Evolutionary conservation across 2,797 vertebrate species (phyloP).

Genomic region (Myripristis murdjan): DNA sequence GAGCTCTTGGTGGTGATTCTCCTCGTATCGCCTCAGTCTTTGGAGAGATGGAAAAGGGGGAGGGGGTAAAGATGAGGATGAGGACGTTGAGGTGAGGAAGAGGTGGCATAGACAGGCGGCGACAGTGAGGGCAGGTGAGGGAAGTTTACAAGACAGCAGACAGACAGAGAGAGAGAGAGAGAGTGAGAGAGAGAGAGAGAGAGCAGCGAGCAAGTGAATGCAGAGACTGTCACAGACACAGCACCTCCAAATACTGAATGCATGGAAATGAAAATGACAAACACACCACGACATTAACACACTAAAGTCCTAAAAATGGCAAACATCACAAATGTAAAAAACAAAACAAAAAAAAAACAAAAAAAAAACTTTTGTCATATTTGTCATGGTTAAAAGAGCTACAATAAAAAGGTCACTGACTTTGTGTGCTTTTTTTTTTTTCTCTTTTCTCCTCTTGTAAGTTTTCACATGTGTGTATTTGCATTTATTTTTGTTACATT

Average conservation of each 20-base stretch:
- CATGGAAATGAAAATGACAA: constrained; percentile 10
- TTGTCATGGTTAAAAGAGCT: no score
- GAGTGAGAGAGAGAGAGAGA: constrained; percentile 75
- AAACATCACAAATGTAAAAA: no score
- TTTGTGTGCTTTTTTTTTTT: no score
- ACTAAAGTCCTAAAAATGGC: background rate
- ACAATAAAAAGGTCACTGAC: no score
- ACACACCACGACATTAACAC: no score
- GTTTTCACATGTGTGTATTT: no score
- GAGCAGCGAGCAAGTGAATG: constrained; percentile 38
- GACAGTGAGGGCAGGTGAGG: constrained; percentile 83
- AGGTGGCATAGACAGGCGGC: constrained; percentile 75
- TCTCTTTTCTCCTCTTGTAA: no score
- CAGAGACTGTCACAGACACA: constrained; percentile 25
- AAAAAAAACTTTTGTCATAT: no score
- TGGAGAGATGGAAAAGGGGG: constrained; percentile 81
- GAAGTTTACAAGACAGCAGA: constrained; percentile 72
- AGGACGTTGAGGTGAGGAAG: constrained; percentile 84
- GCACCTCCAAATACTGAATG: constrained; percentile 13
- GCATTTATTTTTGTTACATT: no score
- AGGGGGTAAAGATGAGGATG: constrained; percentile 70
- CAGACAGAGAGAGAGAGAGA: constrained; percentile 64
- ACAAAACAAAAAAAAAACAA: no score
- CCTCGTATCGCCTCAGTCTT: constrained; percentile 95
- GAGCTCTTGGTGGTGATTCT: constrained; percentile 89